A percentile compares a stretch with the other conserved stretches of the same genome.
Evolutionary conservation across 2,888 invertebrate genomes (phyloP).

Genomic region (Sphaerophoria rueppellii): DNA sequence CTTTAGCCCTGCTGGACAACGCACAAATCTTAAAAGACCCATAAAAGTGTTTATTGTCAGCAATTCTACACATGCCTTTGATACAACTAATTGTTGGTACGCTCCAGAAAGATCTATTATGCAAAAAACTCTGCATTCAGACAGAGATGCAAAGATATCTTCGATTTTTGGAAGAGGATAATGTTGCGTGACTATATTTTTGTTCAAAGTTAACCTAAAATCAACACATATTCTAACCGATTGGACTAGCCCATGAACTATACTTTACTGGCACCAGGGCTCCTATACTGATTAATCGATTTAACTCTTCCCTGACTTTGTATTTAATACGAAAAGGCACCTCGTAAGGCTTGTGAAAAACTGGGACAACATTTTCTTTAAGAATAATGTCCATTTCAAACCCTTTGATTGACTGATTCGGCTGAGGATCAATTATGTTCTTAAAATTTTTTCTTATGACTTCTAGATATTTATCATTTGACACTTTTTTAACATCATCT

Average conservation of each 20-base stretch:
- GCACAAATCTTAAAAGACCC: not conserved
- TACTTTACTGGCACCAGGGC: not conserved
- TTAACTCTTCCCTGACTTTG: slow-evolving; percentile 6
- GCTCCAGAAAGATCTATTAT: not conserved
- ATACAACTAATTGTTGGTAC: slow-evolving; percentile 1
- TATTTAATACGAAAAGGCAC: slow-evolving; percentile 15
- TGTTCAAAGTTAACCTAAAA: slow-evolving; percentile 9
- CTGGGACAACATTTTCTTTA: slow-evolving; percentile 11
- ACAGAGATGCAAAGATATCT: slow-evolving; percentile 9
- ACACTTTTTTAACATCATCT: not conserved
- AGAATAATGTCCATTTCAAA: slow-evolving; percentile 11
- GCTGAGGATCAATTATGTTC: slow-evolving; percentile 17
- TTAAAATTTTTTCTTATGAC: slow-evolving; percentile 6
- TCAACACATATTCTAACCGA: slow-evolving; percentile 19
- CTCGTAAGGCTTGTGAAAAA: slow-evolving; percentile 5
- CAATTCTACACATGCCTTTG: not conserved
- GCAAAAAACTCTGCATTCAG: slow-evolving; percentile 10
- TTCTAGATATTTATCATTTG: slow-evolving; percentile 7
- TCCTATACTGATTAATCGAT: slow-evolving; percentile 2
- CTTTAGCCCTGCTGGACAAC: slow-evolving; percentile 2
- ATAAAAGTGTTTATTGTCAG: slow-evolving; percentile 13
- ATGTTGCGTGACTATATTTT: slow-evolving; percentile 7
- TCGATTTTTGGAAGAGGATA: slow-evolving; percentile 14
- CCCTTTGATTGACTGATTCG: slow-evolving; percentile 6
- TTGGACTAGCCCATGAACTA: slow-evolving; percentile 4